phyloP scores from a whole-genome alignment of 2,888 invertebrate species.

The Phyllotreta striolata region DNA sequence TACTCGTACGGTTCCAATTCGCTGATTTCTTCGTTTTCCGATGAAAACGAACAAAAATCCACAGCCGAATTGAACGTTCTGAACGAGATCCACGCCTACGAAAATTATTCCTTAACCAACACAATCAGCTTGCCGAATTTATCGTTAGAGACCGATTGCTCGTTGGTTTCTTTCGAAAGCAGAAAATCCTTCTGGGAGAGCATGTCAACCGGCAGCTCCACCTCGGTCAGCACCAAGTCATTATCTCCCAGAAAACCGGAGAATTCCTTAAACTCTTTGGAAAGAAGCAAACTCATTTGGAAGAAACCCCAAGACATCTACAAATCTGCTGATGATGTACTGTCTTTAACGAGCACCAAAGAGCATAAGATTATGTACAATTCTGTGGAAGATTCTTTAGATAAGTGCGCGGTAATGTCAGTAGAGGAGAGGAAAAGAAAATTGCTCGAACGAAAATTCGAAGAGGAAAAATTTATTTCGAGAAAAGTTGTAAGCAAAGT shows the following conservation, averaged over 20 bases:
- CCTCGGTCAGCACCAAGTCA: constrained; percentile 32
- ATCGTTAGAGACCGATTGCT: constrained; percentile 35
- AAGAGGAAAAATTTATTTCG: constrained; percentile 36
- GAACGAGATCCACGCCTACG: constrained; percentile 37
- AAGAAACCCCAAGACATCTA: constrained; percentile 32
- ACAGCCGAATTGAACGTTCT: constrained; percentile 41
- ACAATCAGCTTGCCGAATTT: constrained; percentile 47
- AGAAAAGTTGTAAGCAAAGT: constrained; percentile 6
- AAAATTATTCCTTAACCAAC: constrained; percentile 34
- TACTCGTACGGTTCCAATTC: constrained; percentile 31
- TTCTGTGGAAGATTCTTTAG: constrained; percentile 43
- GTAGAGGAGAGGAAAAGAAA: constrained; percentile 47
- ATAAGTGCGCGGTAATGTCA: constrained; percentile 43
- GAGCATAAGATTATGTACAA: constrained; percentile 34
- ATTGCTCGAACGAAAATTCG: constrained; percentile 44
- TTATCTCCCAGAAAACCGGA: constrained; percentile 17
- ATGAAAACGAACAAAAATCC: constrained; percentile 38
- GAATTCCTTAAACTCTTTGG: constrained; percentile 18
- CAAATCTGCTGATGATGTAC: constrained; percentile 44
- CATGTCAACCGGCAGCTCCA: constrained; percentile 42
- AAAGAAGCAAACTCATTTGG: constrained; percentile 36
- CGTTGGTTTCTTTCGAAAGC: constrained; percentile 37
- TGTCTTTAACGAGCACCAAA: constrained; percentile 27
- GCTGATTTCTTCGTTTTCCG: constrained; percentile 43
- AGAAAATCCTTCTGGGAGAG: constrained; percentile 50